Evolutionary conservation across 2,113 vertebrate genomes (phyloP).

Genomic region (Nannobrachium achirus): DNA sequence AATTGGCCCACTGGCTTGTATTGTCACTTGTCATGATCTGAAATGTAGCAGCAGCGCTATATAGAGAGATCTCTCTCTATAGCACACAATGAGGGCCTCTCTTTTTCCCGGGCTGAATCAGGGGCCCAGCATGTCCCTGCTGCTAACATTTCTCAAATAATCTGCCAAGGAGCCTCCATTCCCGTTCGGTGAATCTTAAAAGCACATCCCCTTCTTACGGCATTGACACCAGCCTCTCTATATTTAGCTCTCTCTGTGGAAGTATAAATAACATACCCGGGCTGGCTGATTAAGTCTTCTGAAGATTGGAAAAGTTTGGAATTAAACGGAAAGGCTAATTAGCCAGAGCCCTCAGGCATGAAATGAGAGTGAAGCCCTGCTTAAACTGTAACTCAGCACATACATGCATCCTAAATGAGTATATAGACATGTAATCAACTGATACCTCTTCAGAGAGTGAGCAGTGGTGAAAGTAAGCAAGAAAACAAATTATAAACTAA

Average conservation of each 20-base stretch:
- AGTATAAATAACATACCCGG: constrained; percentile 52
- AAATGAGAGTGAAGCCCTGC: constrained; percentile 47
- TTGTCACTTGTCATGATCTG: too few relatives aligned
- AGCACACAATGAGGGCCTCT: constrained; percentile 13
- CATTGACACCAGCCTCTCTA: constrained; percentile 39
- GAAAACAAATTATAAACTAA: constrained; percentile 7
- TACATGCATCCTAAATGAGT: constrained; percentile 36
- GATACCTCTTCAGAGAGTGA: constrained; percentile 19
- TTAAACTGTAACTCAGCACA: constrained; percentile 35
- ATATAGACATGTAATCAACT: constrained; percentile 40
- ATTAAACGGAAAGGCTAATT: constrained; percentile 59
- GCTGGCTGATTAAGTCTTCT: constrained; percentile 50
- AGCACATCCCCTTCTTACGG: constrained; percentile 42
- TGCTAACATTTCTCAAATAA: constrained; percentile 29
- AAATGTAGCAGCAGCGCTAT: too few relatives aligned
- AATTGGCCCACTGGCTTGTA: too few relatives aligned
- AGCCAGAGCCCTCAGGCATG: constrained; percentile 48
- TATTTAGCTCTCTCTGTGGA: constrained; percentile 43
- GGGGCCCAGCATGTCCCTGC: too few relatives aligned
- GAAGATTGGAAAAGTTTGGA: constrained; percentile 51
- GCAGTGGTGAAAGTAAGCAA: constrained; percentile 21
- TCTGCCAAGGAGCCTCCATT: constrained; percentile 41
- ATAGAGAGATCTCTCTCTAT: too few relatives aligned
- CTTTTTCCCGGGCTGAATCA: constrained; percentile 3
- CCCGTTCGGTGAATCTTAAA: constrained; percentile 24